These are phyloP conservation scores for Strix uralensis DNA, from an alignment of 2,113 vertebrate genomes.

Conservation along the genomic window DNA sequence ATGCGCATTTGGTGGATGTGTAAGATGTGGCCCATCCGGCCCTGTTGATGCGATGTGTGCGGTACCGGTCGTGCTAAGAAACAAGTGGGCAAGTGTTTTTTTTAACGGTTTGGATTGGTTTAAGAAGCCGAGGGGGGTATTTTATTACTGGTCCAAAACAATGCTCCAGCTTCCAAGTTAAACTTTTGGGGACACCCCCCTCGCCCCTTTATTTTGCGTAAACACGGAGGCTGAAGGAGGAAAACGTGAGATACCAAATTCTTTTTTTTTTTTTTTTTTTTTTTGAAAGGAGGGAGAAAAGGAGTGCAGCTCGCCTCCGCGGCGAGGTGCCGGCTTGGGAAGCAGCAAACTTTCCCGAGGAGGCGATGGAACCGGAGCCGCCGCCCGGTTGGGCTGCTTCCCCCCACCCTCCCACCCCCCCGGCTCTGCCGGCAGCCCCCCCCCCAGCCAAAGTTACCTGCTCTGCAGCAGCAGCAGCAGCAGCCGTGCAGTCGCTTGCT, in stretches of 20 bases:
- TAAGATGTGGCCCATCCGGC: conserved; percentile 3
- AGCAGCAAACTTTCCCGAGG: conserved; percentile 6
- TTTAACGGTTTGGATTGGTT: neutral
- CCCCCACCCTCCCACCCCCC: neutral
- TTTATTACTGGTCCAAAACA: neutral
- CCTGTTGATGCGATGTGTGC: neutral
- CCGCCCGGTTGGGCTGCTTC: neutral
- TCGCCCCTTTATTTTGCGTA: neutral
- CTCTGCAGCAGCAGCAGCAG: neutral
- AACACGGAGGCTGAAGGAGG: neutral
- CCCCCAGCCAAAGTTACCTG: conserved; percentile 17
- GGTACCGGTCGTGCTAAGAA: neutral
- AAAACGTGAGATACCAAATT: neutral
- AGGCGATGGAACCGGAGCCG: neutral
- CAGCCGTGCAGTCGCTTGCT: neutral
- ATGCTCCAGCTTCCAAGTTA: neutral
- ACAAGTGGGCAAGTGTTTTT: neutral
- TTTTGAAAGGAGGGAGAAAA: neutral
- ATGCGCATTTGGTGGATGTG: neutral
- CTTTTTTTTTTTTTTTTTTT: too few species aligned
- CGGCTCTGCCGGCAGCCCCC: neutral
- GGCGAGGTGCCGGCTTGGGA: neutral
- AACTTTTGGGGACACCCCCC: neutral
- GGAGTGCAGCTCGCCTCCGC: neutral
- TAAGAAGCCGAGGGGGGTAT: neutral